These are phyloP conservation scores for Lasioglossum malachurum DNA, from an alignment of 2,888 invertebrate species.

Conservation along the genomic window DNA sequence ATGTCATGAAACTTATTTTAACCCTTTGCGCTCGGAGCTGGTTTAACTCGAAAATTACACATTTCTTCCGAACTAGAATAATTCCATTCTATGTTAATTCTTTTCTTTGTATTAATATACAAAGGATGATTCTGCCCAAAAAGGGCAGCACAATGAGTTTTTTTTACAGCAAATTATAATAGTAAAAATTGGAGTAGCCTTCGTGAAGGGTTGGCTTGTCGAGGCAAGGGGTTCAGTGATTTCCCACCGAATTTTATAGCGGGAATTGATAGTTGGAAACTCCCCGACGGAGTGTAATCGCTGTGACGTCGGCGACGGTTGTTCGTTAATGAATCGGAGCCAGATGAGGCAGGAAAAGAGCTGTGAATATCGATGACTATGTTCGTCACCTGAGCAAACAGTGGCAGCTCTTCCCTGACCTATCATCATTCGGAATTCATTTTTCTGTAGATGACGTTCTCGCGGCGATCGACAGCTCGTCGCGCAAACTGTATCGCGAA, in stretches of 20 bases:
- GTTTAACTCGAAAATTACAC: too few species aligned
- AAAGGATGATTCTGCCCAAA: too few species aligned
- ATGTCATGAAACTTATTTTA: too few species aligned
- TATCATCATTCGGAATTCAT: slow-evolving; percentile 62
- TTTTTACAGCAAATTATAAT: neutral
- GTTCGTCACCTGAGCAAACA: slow-evolving; percentile 68
- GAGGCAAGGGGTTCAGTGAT: neutral
- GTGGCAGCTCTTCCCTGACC: slow-evolving; percentile 56
- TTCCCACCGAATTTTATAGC: neutral
- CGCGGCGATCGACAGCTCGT: slow-evolving; percentile 43
- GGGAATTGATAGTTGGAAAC: neutral
- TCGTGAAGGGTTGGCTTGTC: neutral
- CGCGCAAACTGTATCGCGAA: slow-evolving; percentile 68
- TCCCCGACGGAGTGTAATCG: neutral
- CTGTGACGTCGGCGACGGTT: neutral
- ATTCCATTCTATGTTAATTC: too few species aligned
- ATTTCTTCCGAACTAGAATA: too few species aligned
- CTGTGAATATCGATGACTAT: slow-evolving; percentile 58
- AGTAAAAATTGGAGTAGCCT: neutral
- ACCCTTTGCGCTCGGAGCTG: too few species aligned
- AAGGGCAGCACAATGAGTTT: too few species aligned
- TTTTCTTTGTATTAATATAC: too few species aligned
- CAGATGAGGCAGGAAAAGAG: slow-evolving; percentile 47
- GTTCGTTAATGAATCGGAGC: slow-evolving; percentile 43
- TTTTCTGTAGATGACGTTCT: slow-evolving; percentile 3